phyloP scores from a whole-genome alignment of 2,888 invertebrate genomes.

The Auanema freiburgensis region DNA sequence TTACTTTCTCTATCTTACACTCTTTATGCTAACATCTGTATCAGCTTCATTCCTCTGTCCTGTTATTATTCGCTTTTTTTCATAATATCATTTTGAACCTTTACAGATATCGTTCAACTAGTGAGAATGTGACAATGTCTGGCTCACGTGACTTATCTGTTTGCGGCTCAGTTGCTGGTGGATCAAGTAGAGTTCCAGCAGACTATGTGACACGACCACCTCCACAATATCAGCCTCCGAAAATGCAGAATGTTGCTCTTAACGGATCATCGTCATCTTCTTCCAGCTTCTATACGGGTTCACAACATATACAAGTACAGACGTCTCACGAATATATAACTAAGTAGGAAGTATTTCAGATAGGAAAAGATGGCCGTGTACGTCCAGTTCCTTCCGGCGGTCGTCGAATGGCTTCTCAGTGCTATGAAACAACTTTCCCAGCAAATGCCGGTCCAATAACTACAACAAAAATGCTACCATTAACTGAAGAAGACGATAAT shows the following conservation, averaged over 20 bases:
- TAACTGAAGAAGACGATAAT: constrained; percentile 32
- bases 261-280: constrained; percentile 11
- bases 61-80: background rate
- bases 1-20: no score
- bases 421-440: constrained; percentile 40
- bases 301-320: no score
- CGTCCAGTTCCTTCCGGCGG: constrained; percentile 35
- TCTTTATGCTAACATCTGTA: no score
- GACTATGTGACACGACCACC: constrained; percentile 26
- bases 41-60: background rate
- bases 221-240: constrained; percentile 26
- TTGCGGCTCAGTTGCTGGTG: constrained; percentile 10
- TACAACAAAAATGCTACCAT: constrained; percentile 39
- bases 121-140: constrained; percentile 14
- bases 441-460: constrained; percentile 40
- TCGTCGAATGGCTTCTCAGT: constrained; percentile 28
- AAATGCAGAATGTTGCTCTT: constrained; percentile 19
- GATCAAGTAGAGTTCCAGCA: constrained; percentile 8
- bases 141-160: constrained; percentile 17
- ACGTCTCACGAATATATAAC: no score
- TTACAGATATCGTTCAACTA: constrained; percentile 11
- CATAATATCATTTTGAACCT: no score
- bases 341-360: constrained; percentile 13
- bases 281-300: no score
- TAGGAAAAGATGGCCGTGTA: constrained; percentile 53